These are phyloP conservation scores for Erithacus rubecula DNA, from an alignment of 2,797 vertebrate genomes.

Conservation along the genomic window DNA sequence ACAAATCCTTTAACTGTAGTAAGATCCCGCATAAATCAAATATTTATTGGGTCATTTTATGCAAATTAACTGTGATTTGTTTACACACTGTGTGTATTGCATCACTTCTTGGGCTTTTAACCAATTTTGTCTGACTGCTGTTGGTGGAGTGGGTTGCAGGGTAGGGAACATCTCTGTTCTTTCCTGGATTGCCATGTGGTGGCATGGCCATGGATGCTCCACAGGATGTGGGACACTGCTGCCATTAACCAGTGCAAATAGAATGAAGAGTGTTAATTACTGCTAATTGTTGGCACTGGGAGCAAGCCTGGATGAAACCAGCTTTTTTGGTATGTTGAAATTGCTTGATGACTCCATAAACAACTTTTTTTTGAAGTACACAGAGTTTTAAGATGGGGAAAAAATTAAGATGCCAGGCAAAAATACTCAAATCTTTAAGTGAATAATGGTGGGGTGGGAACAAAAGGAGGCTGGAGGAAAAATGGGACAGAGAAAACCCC, in stretches of 20 bases:
- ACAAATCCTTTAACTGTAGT: background rate
- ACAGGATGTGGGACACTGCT: background rate
- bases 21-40: rapidly evolving
- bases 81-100: rapidly evolving
- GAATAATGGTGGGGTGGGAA: background rate
- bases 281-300: background rate
- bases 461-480: background rate
- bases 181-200: background rate
- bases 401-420: rapidly evolving
- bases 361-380: background rate
- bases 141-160: background rate
- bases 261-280: background rate
- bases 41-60: background rate
- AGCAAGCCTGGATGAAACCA: background rate
- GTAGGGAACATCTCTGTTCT: background rate
- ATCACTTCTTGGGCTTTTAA: background rate
- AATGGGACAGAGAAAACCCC: rapidly evolving
- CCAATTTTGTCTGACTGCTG: background rate
- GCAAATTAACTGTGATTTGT: background rate
- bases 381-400: background rate
- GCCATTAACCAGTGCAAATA: background rate
- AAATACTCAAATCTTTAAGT: background rate
- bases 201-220: background rate
- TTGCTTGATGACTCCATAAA: background rate
- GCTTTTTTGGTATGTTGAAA: rapidly evolving